Evolutionary conservation across 2,113 vertebrate species (phyloP), one percentile per base, ranked within the genome.

Genomic region (Elaphurus davidianus): DNA sequence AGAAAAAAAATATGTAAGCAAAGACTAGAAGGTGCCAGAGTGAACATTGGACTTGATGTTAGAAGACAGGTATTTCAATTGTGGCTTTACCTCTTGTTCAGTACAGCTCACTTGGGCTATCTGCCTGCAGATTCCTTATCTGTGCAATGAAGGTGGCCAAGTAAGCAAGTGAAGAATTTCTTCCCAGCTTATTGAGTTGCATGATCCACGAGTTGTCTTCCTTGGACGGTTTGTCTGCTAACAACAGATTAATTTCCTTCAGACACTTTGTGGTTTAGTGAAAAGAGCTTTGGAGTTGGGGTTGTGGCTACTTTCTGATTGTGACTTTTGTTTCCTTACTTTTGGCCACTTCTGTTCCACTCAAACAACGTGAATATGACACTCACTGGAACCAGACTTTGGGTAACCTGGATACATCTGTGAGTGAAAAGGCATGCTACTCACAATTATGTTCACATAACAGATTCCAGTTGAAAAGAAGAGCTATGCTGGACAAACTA

Each of bases 11-110:
- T 25, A 7, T 52, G 40, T 64, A 21, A 71, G 47, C 1, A n/a
- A 43, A 78, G 23, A 14, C 7, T 25, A 52, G 1, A 2, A 4
- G 55, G 54, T 1, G 12, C 17, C n/a, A 3, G n/a, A 13, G 17
- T 10, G 1, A 64, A 15, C 55, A 14, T 2, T 9, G 6, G 36
- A 7, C 33, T 57, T 71, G 33, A 21, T 13, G 45, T 17, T 33
- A 36, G 23, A 45, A 74, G 81, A 59, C 40, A 2, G 1, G 27
- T 7, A 28, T 82, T 57, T 40, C n/a, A 21, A 6, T 15, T 21
- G 23, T 2, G 17, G 15, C 36, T 85, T 85, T 43, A 57, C 13
- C 60, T 7, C 10, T 17, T 25, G 23, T 14, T 52, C 13, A 9
- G 9, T 15, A 19, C 14, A 57, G 14, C 25, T 82, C 23, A 7